These are phyloP conservation scores for Philantomba maxwellii DNA, from an alignment of 2,113 vertebrate genomes.

Conservation along the genomic window DNA sequence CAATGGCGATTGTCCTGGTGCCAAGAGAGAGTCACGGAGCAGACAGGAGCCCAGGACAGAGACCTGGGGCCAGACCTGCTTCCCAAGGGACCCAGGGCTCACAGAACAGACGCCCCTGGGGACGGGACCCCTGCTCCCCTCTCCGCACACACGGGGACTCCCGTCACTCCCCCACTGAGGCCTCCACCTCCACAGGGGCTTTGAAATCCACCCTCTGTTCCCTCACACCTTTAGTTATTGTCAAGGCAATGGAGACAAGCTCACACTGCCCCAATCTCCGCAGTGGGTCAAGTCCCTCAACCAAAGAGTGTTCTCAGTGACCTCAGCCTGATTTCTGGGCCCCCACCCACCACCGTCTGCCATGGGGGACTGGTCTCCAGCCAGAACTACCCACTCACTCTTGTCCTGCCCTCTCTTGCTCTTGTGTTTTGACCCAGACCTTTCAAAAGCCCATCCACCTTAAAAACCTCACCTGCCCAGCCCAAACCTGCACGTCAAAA, in stretches of 20 bases:
- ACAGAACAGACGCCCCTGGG: neutral
- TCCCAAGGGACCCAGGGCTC: neutral
- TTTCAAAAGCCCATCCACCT: neutral
- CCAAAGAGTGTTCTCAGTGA: neutral
- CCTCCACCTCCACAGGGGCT: neutral
- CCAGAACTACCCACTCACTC: neutral
- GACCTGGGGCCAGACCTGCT: neutral
- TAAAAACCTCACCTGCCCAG: neutral
- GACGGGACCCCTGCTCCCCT: neutral
- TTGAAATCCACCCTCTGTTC: neutral
- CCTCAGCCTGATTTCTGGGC: neutral
- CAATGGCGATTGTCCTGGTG: neutral
- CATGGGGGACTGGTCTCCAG: neutral
- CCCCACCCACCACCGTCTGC: neutral
- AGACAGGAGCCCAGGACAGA: neutral
- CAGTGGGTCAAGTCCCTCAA: neutral
- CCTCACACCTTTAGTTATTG: neutral
- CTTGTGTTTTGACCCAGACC: neutral
- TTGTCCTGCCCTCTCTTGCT: neutral
- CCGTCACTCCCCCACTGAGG: neutral
- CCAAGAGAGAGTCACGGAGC: neutral
- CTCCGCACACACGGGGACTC: neutral
- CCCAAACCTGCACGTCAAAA: neutral
- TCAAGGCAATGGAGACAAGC: neutral
- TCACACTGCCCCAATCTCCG: neutral